phyloP scores from a whole-genome alignment of 2,113 vertebrate species.

The Lagenorhynchus albirostris region DNA sequence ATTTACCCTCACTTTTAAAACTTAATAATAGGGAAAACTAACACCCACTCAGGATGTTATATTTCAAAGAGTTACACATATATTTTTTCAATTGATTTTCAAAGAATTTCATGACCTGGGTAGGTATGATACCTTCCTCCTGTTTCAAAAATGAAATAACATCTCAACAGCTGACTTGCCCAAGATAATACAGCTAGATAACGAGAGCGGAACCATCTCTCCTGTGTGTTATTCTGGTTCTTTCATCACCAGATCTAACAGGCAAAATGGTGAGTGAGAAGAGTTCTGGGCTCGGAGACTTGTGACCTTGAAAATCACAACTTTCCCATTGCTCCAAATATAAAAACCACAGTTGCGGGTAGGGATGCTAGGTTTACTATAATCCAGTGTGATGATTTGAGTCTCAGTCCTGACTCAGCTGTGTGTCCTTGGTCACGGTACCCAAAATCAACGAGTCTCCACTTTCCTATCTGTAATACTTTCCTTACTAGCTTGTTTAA shows the following conservation, averaged over 20 bases:
- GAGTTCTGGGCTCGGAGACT: not conserved
- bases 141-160: not conserved
- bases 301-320: not conserved
- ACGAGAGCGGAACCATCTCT: not conserved
- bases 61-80: not conserved
- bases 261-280: not conserved
- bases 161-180: not conserved
- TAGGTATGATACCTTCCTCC: not conserved
- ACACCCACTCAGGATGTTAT: not conserved
- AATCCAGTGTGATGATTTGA: not conserved
- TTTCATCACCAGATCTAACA: not conserved
- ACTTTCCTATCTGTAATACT: not conserved
- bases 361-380: not conserved
- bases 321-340: not conserved
- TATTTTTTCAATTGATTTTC: not conserved
- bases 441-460: not conserved
- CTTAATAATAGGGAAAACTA: not conserved
- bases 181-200: not conserved
- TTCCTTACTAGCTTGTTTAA: not conserved
- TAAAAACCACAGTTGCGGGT: not conserved
- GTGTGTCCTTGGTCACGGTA: not conserved
- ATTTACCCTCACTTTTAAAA: conserved; percentile 34
- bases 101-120: not conserved
- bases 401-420: not conserved
- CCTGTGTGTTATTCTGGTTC: not conserved